phyloP scores from a whole-genome alignment of 2,113 vertebrate species.

The Mixornis gularis region DNA sequence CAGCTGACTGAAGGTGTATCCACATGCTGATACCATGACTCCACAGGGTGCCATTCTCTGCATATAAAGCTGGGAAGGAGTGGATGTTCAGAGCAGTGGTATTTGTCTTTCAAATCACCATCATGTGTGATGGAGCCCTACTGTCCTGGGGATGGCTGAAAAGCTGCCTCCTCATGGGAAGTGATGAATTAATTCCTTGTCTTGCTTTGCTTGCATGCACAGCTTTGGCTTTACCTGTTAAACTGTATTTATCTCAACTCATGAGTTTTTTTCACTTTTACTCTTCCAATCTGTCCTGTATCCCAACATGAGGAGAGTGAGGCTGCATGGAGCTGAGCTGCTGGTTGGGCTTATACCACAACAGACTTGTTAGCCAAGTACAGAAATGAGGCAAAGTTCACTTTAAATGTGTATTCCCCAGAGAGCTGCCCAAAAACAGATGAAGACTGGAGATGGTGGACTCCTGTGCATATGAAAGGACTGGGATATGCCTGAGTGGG shows the following conservation, averaged over 20 bases:
- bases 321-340: neutral
- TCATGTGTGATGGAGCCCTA: neutral
- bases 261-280: neutral
- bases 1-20: neutral
- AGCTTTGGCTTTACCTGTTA: neutral
- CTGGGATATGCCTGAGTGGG: too few species aligned
- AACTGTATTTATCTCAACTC: neutral
- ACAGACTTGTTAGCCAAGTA: neutral
- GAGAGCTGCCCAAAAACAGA: neutral
- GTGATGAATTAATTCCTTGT: neutral
- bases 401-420: neutral
- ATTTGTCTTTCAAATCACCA: neutral
- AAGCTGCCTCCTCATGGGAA: neutral
- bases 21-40: neutral
- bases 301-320: neutral
- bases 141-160: neutral
- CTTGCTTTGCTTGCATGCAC: neutral
- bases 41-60: neutral
- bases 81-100: neutral
- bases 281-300: neutral
- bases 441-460: neutral
- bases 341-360: neutral
- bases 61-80: neutral
- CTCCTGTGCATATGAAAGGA: rapidly evolving
- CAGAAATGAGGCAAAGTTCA: neutral